Percentiles rank a stretch among this genome's conserved stretches.
phyloP scores from a whole-genome alignment of 2,113 vertebrate species.

The Pteronura brasiliensis region DNA sequence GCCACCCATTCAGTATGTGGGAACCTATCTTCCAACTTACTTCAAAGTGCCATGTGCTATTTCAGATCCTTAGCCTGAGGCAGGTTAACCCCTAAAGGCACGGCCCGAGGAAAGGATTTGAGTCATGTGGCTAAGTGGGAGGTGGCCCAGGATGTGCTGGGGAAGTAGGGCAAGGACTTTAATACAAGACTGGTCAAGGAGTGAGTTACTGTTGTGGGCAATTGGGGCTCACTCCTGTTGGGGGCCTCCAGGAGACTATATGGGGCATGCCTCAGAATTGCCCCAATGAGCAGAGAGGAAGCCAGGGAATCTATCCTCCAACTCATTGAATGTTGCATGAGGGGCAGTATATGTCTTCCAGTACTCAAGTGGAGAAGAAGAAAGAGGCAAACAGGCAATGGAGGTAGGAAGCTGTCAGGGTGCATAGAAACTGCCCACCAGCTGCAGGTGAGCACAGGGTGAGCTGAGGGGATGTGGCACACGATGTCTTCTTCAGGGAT shows the following conservation, averaged over 20 bases:
- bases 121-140: neutral
- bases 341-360: neutral
- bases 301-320: neutral
- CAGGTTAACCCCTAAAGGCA: neutral
- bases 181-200: neutral
- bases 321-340: neutral
- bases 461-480: too few species aligned
- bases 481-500: rapidly evolving
- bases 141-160: neutral
- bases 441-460: neutral
- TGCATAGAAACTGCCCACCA: neutral
- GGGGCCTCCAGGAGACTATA: neutral
- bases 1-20: too few species aligned
- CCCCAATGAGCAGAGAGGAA: neutral
- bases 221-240: neutral
- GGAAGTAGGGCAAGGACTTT: neutral
- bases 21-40: neutral
- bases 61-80: neutral
- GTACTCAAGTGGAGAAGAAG: neutral
- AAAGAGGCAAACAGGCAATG: neutral
- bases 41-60: neutral
- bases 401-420: neutral
- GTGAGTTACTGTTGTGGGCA: neutral
- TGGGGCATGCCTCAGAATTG: neutral
- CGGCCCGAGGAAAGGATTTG: neutral